These are phyloP conservation scores for Zoanthus solanderi DNA, from an alignment of 92 coral and sea anemone species.

Conservation along the genomic window DNA sequence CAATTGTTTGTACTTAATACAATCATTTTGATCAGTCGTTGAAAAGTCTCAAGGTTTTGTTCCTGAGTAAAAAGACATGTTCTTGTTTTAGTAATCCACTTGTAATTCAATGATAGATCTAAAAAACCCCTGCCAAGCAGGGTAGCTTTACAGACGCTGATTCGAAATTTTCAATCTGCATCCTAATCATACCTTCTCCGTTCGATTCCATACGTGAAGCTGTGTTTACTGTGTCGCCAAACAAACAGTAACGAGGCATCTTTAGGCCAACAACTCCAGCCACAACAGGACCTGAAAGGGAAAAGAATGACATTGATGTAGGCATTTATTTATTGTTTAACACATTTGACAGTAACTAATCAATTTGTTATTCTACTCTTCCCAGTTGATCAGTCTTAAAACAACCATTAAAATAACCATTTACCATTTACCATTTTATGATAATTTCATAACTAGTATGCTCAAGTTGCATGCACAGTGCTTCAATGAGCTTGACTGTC, in stretches of 20 bases:
- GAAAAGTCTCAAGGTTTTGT: background rate
- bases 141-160: background rate
- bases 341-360: no score
- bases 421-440: no score
- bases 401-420: no score
- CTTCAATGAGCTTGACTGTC: no score
- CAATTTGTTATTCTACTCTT: no score
- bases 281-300: constrained; percentile 30
- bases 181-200: constrained; percentile 30
- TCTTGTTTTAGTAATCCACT: background rate
- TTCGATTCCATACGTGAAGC: constrained; percentile 47
- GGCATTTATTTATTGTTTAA: no score
- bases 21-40: background rate
- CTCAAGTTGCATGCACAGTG: no score
- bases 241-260: constrained; percentile 45
- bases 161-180: background rate
- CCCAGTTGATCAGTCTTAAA: no score
- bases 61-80: background rate
- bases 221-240: constrained; percentile 45
- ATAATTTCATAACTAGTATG: no score
- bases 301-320: background rate
- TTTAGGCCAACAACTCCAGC: constrained; percentile 47
- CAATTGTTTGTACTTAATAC: background rate
- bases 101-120: no score
- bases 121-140: no score